A percentile compares a stretch with the other conserved stretches of the same genome.
phyloP scores from a whole-genome alignment of 2,888 invertebrate species.

The Apotomis betuletana region DNA sequence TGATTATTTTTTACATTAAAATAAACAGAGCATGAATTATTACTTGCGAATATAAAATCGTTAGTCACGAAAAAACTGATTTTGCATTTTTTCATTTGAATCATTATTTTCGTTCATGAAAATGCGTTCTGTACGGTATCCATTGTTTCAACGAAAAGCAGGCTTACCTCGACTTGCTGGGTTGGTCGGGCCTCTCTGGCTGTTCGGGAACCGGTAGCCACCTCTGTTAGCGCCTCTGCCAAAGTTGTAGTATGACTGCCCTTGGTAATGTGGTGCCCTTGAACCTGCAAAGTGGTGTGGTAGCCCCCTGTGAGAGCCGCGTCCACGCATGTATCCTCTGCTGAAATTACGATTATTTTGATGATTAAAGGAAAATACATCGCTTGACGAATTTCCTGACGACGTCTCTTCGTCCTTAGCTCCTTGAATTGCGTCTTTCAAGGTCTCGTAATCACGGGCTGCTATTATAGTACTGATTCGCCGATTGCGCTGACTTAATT shows the following conservation, averaged over 20 bases:
- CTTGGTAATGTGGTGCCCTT: not conserved
- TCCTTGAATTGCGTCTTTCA: constrained; percentile 3
- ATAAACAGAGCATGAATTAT: constrained; percentile 7
- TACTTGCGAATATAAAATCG: constrained; percentile 12
- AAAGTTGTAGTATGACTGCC: not conserved
- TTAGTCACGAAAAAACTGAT: constrained; percentile 23
- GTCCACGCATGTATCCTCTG: constrained; percentile 4
- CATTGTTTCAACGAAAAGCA: constrained; percentile 7
- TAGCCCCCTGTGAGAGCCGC: constrained; percentile 1
- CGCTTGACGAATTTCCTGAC: not conserved
- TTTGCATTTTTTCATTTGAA: not conserved
- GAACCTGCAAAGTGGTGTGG: not conserved
- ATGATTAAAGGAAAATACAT: too few species aligned
- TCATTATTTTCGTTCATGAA: not conserved
- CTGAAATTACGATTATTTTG: not conserved
- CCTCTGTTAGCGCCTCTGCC: not conserved
- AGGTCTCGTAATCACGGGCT: not conserved
- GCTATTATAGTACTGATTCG: constrained; percentile 3
- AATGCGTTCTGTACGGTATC: constrained; percentile 11
- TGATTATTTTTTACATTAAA: constrained; percentile 3
- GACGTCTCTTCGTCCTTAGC: constrained; percentile 6
- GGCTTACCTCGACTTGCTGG: not conserved
- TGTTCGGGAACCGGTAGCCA: not conserved
- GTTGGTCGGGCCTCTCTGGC: not conserved
- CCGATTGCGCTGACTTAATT: constrained; percentile 10